A percentile compares a stretch with the other conserved stretches of the same genome.
These are phyloP conservation scores for Cepphus grylle DNA, from an alignment of 2,113 vertebrate species.

Conservation along the genomic window DNA sequence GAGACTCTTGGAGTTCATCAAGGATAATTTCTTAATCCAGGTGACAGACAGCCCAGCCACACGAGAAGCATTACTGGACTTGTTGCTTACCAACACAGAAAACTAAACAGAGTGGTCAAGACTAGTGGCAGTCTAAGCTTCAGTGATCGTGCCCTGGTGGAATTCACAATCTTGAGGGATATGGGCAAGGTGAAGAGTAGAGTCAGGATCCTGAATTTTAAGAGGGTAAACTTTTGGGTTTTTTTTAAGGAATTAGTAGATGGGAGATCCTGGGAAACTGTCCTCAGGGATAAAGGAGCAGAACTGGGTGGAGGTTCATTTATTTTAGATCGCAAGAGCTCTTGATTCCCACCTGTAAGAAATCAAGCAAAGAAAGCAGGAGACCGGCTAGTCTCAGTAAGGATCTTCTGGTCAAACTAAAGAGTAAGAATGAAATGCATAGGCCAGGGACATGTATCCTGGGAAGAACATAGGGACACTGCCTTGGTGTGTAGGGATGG, in stretches of 20 bases:
- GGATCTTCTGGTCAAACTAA: neutral
- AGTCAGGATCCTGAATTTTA: neutral
- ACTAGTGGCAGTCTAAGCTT: neutral
- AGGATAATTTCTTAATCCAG: neutral
- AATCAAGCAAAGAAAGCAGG: neutral
- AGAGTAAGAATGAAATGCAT: neutral
- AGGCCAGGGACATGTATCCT: neutral
- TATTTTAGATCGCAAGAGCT: neutral
- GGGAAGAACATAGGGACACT: neutral
- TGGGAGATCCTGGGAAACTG: neutral
- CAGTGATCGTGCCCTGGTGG: neutral
- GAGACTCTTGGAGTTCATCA: neutral
- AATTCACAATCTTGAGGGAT: neutral
- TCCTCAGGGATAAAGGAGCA: neutral
- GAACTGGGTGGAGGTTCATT: neutral
- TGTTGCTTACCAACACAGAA: neutral
- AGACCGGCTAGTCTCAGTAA: neutral
- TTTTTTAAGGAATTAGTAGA: neutral
- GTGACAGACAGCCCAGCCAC: neutral
- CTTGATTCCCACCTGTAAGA: neutral
- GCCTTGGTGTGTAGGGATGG: neutral
- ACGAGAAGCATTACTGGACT: neutral
- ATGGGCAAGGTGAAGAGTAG: neutral
- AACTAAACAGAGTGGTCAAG: neutral
- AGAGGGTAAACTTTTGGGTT: neutral